Evolutionary conservation across 2,113 vertebrate genomes (phyloP).

Genomic region (Clarias gariepinus): DNA sequence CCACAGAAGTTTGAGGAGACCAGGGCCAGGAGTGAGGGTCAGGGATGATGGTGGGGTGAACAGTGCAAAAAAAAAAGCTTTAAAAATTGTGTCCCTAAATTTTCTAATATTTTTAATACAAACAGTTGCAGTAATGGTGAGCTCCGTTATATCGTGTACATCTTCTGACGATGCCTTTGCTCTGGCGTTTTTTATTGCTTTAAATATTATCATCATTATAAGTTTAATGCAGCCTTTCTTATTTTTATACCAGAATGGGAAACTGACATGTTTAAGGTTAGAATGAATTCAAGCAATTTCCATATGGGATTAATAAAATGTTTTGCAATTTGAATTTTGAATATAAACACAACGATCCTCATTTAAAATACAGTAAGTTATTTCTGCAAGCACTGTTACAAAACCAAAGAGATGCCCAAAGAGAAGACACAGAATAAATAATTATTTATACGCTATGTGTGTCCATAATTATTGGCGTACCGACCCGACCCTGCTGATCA

Average conservation of each 20-base stretch:
- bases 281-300: too few species aligned
- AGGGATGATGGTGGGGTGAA: background rate
- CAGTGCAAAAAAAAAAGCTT: background rate
- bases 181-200: background rate
- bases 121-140: too few species aligned
- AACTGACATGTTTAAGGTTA: background rate
- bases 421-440: background rate
- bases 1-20: slow-evolving; percentile 23
- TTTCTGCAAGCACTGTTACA: background rate
- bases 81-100: background rate
- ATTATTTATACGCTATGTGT: background rate
- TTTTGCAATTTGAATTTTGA: too few species aligned
- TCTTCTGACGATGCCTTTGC: background rate
- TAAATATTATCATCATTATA: background rate
- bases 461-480: background rate
- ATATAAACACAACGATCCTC: background rate
- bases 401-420: background rate
- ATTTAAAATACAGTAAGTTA: background rate
- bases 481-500: background rate
- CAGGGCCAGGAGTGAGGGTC: background rate
- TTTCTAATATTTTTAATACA: slow-evolving; percentile 6
- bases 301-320: too few species aligned
- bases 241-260: slow-evolving; percentile 2
- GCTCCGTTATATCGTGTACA: rapidly evolving
- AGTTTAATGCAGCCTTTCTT: slow-evolving; percentile 1